These are phyloP conservation scores for Odocoileus virginianus DNA, from an alignment of 2,113 vertebrate genomes.

Conservation along the genomic window DNA sequence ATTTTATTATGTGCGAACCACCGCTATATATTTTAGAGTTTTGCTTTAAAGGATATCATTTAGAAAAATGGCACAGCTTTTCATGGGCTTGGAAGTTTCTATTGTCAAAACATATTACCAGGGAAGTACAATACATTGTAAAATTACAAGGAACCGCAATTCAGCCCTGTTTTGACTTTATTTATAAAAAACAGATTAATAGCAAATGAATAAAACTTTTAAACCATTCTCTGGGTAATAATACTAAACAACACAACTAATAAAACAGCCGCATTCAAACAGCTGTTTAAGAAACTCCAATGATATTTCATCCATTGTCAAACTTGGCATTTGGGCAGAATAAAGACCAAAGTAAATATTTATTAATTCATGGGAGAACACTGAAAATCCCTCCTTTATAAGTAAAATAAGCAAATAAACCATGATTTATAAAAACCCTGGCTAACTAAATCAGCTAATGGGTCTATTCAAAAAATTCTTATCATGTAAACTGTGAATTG, in stretches of 20 bases:
- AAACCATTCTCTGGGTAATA: constrained; percentile 66
- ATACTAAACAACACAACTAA: constrained; percentile 68
- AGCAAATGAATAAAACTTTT: constrained; percentile 72
- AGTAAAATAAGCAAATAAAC: constrained; percentile 70
- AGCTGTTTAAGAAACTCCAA: constrained; percentile 65
- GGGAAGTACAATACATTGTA: constrained; percentile 38
- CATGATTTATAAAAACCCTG: constrained; percentile 72
- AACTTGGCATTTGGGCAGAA: constrained; percentile 65
- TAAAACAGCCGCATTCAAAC: constrained; percentile 65
- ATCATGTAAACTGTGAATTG: constrained; percentile 73
- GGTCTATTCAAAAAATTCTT: constrained; percentile 73
- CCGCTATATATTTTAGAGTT: constrained; percentile 58
- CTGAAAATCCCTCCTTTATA: constrained; percentile 61
- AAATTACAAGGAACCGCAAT: constrained; percentile 44
- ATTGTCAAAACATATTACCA: constrained; percentile 54
- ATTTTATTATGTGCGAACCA: constrained; percentile 61
- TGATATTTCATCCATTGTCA: constrained; percentile 71
- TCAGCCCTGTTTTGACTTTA: constrained; percentile 56
- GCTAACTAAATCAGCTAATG: constrained; percentile 71
- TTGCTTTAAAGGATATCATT: constrained; percentile 62
- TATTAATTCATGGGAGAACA: constrained; percentile 65
- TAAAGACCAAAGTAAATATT: constrained; percentile 71
- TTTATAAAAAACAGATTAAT: constrained; percentile 76
- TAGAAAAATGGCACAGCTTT: constrained; percentile 50
- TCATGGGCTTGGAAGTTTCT: constrained; percentile 58